These are phyloP conservation scores for Sarcophaga peregrina DNA, from an alignment of 1,140 invertebrate genomes.

Conservation along the genomic window DNA sequence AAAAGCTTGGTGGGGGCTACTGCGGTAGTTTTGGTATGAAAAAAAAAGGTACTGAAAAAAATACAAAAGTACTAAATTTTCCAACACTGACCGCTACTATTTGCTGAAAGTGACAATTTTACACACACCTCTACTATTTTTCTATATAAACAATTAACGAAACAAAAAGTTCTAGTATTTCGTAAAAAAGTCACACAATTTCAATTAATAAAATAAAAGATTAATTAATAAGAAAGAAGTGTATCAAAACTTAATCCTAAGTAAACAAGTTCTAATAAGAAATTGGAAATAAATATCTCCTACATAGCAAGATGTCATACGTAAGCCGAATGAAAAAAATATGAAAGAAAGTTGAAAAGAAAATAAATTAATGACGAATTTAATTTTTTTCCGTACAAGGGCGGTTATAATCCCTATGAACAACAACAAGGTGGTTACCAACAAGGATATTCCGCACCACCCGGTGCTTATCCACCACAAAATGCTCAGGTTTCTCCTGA, in stretches of 20 bases:
- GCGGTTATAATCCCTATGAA: conserved; percentile 60
- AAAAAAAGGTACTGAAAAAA: no score
- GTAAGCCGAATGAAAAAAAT: background rate
- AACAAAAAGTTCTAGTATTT: background rate
- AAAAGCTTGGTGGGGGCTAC: no score
- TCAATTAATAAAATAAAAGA: background rate
- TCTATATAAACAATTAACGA: background rate
- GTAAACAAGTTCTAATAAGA: background rate
- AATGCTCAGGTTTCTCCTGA: conserved; percentile 70
- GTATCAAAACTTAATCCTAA: background rate
- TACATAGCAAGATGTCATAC: conserved; percentile 21
- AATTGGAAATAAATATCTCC: background rate
- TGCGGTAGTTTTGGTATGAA: no score
- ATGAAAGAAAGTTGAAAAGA: background rate
- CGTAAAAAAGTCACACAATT: background rate
- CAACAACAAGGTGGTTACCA: conserved; percentile 51
- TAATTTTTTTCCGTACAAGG: conserved; percentile 35
- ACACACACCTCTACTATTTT: no score
- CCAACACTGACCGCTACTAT: no score
- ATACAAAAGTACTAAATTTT: no score
- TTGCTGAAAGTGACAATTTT: no score
- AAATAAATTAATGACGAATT: conserved; percentile 10
- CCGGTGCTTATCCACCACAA: conserved; percentile 63
- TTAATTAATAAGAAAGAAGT: background rate
- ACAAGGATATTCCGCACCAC: conserved; percentile 51